Conservation (phyloP, 2,888 invertebrate genomes). For the Ametastegia equiseti region DNA sequence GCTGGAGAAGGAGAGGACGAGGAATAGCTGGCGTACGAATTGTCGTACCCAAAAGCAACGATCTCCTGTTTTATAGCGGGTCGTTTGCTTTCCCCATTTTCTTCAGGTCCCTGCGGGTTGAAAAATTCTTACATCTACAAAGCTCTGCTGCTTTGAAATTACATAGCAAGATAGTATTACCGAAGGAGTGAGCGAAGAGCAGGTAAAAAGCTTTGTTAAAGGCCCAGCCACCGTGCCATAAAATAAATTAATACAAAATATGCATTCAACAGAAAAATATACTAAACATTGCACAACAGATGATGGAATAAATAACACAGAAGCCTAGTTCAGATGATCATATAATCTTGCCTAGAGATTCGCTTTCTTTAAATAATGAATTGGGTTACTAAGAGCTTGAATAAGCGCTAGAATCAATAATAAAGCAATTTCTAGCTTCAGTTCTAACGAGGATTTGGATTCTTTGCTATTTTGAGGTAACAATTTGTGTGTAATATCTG, state of each 20-base stretch:
- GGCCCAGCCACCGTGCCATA: background rate
- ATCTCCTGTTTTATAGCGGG: constrained; percentile 64
- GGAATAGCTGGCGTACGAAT: constrained; percentile 66
- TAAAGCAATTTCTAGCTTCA: background rate
- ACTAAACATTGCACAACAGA: background rate
- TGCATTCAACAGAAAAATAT: background rate
- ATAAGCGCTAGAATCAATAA: background rate
- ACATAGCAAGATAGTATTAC: background rate
- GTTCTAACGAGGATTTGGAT: background rate
- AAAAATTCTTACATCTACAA: no score
- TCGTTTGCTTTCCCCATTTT: constrained; percentile 65
- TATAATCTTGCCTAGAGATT: background rate
- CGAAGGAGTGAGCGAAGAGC: background rate
- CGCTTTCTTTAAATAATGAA: background rate
- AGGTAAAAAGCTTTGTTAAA: background rate
- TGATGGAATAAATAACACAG: background rate
- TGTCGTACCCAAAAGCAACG: constrained; percentile 66
- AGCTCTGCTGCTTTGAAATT: background rate
- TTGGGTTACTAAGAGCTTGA: background rate
- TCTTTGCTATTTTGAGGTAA: background rate
- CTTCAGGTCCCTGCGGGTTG: constrained; percentile 62
- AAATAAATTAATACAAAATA: background rate
- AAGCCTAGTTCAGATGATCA: constrained; percentile 47
- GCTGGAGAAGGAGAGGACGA: constrained; percentile 62
- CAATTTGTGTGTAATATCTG: no score